Base-by-base conservation (phyloP, 35 echinoderm and acorn worm genomes). In the Holothuria glaberrima region DNA sequence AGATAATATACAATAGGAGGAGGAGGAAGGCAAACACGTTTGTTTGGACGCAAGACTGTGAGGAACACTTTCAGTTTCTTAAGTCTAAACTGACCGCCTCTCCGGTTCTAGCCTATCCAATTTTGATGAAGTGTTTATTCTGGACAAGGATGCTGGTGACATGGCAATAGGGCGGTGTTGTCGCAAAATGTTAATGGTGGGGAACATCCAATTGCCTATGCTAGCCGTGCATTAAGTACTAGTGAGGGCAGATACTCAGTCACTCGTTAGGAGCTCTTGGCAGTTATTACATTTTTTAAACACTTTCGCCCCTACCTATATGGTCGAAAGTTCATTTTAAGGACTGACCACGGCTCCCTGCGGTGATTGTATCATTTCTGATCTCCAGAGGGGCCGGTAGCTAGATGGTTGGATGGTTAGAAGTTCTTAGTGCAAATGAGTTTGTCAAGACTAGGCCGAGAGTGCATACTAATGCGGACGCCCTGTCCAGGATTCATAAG, bases 111-210 rank as follows among this genome's bases (percentile, higher is more conserved):
- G 46, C 88, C 0, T 94, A 90, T 68, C 92, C 88, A 48, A 70
- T 25, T 21, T 80, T 26, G 57, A 61, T 29, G 26, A 31, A 13
- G 48, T 57, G 6, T 91, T 78, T 52, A 77, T 90, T 17, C 44
- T 94, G 48, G 89, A 91, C 71, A 94, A 88, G 30, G 88, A 94
- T 63, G 92, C 92, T 3, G 91, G 92, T 27, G 59, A 76, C 29
- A 38, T 56, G 17, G 79, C 58, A 32, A 69, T 69, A 21, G 82
- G 82, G 89, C 68, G 25, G 89, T 94, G n/a, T 86, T 94, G 60
- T 91, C 79, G 2, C 92, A 94, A 67, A 50, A 67, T 25, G 58
- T 90, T 6, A 75, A 86, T 27, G 92, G 67, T 20, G 9, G 62
- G 9, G 62, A 94, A 34, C 34, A 59, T 19, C 75, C 82, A 56